Base-by-base conservation (phyloP, 2,797 vertebrate genomes). In the Channa striata region DNA sequence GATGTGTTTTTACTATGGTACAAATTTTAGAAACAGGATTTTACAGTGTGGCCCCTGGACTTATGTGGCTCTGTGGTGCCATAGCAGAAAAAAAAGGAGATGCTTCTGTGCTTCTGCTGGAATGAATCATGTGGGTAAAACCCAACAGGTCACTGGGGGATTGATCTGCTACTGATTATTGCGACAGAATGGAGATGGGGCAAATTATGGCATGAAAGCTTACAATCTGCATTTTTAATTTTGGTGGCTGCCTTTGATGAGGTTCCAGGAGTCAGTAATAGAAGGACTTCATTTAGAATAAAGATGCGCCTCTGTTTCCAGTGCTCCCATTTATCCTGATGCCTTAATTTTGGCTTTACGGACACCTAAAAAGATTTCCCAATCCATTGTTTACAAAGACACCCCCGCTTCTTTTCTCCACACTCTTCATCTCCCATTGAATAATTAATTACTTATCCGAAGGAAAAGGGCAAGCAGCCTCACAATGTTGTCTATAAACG, bases 361-460 rank as follows among this genome's bases (percentile, higher is more conserved):
- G 83, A 82, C 72, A 87, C 73, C 70, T 78, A 20, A 82, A 83
- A 61, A 87, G 70, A 84, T 87, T 89, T 81, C 51, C 50, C 68
- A 49, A 74, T 80, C 74, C 58, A 82, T 83, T 88, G 86, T 90
- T 77, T 79, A 87, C 75, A 62, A 81, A 79, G 84, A 81, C 67
- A 77, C 71, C 72, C 68, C 82, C 74, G 74, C 67, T 37, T 73
- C 80, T 79, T 72, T 76, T 66, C 78, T 59, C 72, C 60, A 33
- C 73, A 76, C 65, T 83, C 76, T 87, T 86, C 83, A 86, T 87
- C 81, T 85, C 52, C 84, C 71, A 70, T 68, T 74, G 87, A 92
- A 92, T 92, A 91, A 92, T 93, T 89, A 87, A 90, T 91, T 86
- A 59, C 62, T 82, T 76, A 82, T 87, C 90, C 84, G 87, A 82